Percentiles rank a stretch among this genome's conserved stretches.
Conservation (phyloP, 2,888 invertebrate genomes). For the Horisme vitalbata region DNA sequence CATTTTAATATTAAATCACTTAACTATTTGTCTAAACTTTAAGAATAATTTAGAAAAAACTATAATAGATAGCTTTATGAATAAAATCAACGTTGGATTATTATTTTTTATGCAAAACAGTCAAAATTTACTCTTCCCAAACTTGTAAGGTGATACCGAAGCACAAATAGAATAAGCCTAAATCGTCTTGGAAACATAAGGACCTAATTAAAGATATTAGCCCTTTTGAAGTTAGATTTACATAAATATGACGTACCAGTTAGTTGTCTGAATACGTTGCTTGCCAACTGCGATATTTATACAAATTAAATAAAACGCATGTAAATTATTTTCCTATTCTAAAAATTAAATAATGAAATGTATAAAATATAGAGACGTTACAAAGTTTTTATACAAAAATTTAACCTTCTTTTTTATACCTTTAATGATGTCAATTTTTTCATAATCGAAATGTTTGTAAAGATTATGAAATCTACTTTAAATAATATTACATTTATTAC, state of each 20-base stretch:
- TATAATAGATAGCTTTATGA: slow-evolving; percentile 24
- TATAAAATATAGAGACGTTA: slow-evolving; percentile 49
- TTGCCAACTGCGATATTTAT: slow-evolving; percentile 41
- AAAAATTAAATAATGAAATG: slow-evolving; percentile 41
- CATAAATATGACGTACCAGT: slow-evolving; percentile 28
- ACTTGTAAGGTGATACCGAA: slow-evolving; percentile 32
- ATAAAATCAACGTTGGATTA: slow-evolving; percentile 16
- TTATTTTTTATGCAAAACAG: slow-evolving; percentile 27
- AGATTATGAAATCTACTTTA: slow-evolving; percentile 46
- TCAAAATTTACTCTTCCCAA: slow-evolving; percentile 23
- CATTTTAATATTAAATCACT: slow-evolving; percentile 22
- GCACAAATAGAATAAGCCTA: slow-evolving; percentile 35
- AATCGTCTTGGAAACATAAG: slow-evolving; percentile 34
- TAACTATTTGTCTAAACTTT: slow-evolving; percentile 27
- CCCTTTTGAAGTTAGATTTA: slow-evolving; percentile 37
- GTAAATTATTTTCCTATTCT: slow-evolving; percentile 63
- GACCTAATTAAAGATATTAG: slow-evolving; percentile 39
- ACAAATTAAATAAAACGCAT: slow-evolving; percentile 51
- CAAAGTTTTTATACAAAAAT: slow-evolving; percentile 66
- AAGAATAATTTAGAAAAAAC: slow-evolving; percentile 23
- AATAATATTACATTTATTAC: slow-evolving; percentile 32
- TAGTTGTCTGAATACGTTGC: slow-evolving; percentile 36
- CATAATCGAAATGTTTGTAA: slow-evolving; percentile 67
- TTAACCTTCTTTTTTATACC: slow-evolving; percentile 69
- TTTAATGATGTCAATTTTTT: slow-evolving; percentile 73